These are phyloP conservation scores for Drosophila paulistorum DNA, from an alignment of 1,140 invertebrate genomes.

Conservation along the genomic window DNA sequence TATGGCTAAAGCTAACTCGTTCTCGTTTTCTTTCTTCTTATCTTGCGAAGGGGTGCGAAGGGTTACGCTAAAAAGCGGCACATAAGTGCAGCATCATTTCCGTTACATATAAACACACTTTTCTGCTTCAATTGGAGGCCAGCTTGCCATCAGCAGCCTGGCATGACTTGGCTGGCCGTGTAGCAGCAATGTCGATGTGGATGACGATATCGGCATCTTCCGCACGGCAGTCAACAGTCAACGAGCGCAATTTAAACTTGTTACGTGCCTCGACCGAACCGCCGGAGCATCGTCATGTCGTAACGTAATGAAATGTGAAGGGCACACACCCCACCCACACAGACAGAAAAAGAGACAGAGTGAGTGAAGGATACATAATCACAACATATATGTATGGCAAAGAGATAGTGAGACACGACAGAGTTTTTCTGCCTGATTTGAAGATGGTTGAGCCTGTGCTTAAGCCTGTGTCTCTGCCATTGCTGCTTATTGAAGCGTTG, in stretches of 20 bases:
- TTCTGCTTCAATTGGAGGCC: constrained; percentile 69
- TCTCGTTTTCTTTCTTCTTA: constrained; percentile 34
- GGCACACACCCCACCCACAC: constrained; percentile 27
- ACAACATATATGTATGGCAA: not conserved
- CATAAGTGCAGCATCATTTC: constrained; percentile 80
- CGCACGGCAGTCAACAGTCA: constrained; percentile 79
- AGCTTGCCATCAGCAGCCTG: constrained; percentile 31
- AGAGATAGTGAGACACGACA: constrained; percentile 73
- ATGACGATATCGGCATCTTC: constrained; percentile 59
- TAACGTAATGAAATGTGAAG: constrained; percentile 72
- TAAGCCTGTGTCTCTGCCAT: constrained; percentile 15
- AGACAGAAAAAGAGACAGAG: not conserved
- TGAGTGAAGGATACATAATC: not conserved
- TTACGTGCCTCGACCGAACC: constrained; percentile 66
- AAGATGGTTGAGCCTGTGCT: constrained; percentile 34
- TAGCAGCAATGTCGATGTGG: constrained; percentile 22
- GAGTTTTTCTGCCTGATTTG: constrained; percentile 80
- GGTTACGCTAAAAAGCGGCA: constrained; percentile 43
- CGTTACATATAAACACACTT: constrained; percentile 81
- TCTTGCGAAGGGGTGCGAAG: not conserved
- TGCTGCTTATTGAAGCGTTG: constrained; percentile 68
- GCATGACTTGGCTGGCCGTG: constrained; percentile 72
- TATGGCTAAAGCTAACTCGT: constrained; percentile 44
- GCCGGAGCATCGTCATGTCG: constrained; percentile 57
- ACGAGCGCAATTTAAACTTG: constrained; percentile 82